A percentile compares a stretch with the other conserved stretches of the same genome.
phyloP scores from a whole-genome alignment of 1,140 invertebrate genomes.

The Rhizoglyphus robini region DNA sequence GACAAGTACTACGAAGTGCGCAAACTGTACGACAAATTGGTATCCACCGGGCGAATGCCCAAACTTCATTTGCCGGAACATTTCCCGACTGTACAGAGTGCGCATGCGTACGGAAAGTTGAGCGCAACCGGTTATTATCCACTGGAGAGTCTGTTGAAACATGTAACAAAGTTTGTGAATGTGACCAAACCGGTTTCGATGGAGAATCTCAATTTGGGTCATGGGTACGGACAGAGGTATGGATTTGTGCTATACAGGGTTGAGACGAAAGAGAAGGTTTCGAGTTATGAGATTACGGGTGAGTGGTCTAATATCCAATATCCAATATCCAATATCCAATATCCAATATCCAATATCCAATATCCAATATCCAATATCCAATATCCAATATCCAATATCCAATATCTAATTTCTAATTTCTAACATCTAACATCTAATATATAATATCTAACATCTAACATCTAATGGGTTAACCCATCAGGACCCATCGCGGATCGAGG shows the following conservation, averaged over 20 bases:
- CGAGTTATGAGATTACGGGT: neutral
- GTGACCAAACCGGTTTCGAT: neutral
- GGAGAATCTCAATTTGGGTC: neutral
- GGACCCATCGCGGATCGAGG: slow-evolving; percentile 9
- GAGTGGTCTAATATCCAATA: neutral
- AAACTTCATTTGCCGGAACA: neutral
- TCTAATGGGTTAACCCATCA: too few species aligned
- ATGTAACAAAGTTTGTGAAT: neutral
- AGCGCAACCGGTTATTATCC: neutral
- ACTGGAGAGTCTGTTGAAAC: neutral
- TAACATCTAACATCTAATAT: too few species aligned
- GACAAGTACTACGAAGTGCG: slow-evolving; percentile 36
- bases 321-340: too few species aligned
- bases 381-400: too few species aligned
- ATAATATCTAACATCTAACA: too few species aligned
- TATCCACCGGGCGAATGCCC: neutral
- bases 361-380: too few species aligned
- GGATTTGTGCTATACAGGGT: slow-evolving; percentile 9
- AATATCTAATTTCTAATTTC: too few species aligned
- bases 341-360: too few species aligned
- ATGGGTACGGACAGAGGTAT: slow-evolving; percentile 3
- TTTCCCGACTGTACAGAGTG: neutral
- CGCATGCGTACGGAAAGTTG: neutral
- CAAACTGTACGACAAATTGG: slow-evolving; percentile 29
- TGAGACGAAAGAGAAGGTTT: neutral